Percentiles rank a stretch among this genome's conserved stretches.
These are phyloP conservation scores for Drosophila fuyamai DNA, from an alignment of 1,140 invertebrate genomes.

Conservation along the genomic window DNA sequence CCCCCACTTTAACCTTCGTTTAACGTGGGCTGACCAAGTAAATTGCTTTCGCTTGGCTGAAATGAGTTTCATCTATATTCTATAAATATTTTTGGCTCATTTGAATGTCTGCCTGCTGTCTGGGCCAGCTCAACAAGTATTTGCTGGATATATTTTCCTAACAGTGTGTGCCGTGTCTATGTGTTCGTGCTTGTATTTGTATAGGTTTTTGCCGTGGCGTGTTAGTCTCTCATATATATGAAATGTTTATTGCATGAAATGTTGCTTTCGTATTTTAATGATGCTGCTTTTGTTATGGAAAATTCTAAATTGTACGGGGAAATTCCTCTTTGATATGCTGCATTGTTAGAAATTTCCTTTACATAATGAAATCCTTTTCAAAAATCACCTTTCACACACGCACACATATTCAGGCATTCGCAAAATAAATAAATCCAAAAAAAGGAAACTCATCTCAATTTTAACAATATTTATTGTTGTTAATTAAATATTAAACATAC, in stretches of 20 bases:
- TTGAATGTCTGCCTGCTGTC: slow-evolving; percentile 66
- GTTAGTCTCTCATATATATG: slow-evolving; percentile 36
- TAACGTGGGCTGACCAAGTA: slow-evolving; percentile 15
- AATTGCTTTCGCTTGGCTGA: slow-evolving; percentile 32
- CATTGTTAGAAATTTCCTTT: slow-evolving; percentile 32
- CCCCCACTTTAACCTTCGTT: slow-evolving; percentile 6
- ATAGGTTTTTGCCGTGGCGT: slow-evolving; percentile 19
- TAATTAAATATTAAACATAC: slow-evolving; percentile 42
- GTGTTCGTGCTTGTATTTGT: slow-evolving; percentile 18
- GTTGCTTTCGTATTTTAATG: slow-evolving; percentile 39
- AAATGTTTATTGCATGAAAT: slow-evolving; percentile 30
- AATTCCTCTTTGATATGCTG: slow-evolving; percentile 15
- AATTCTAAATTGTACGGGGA: slow-evolving; percentile 32
- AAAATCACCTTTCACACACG: slow-evolving; percentile 9
- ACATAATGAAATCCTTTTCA: slow-evolving; percentile 12
- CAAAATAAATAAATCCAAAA: slow-evolving; percentile 16
- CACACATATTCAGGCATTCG: slow-evolving; percentile 6
- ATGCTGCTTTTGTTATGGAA: slow-evolving; percentile 49
- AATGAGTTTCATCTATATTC: slow-evolving; percentile 51
- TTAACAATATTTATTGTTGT: slow-evolving; percentile 37
- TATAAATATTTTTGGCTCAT: slow-evolving; percentile 72
- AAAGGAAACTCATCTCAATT: slow-evolving; percentile 6
- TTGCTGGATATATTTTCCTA: slow-evolving; percentile 14
- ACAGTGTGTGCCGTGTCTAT: slow-evolving; percentile 1
- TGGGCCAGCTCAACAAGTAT: slow-evolving; percentile 44